A percentile compares a stretch with the other conserved stretches of the same genome.
phyloP scores from a whole-genome alignment of 2,113 vertebrate genomes.

The Gasterosteus aculeatus region DNA sequence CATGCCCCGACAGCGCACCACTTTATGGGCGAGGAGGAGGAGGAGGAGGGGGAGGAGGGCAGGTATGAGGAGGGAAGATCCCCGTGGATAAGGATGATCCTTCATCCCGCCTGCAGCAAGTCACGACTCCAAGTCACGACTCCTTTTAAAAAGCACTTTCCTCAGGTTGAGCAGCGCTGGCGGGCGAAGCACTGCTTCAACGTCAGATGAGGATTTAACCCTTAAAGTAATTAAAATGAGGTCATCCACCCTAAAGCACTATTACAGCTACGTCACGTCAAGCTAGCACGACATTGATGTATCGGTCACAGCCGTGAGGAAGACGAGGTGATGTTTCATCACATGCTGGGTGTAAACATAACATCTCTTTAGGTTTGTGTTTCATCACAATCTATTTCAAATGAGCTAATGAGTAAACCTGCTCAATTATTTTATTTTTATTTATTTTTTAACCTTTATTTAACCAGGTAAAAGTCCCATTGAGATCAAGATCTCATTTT shows the following conservation, averaged over 20 bases:
- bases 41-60: constrained; percentile 23
- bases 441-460: too few relatives aligned
- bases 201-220: background rate
- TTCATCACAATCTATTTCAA: background rate
- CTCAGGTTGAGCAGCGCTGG: background rate
- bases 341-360: background rate
- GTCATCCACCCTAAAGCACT: background rate
- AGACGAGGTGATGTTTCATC: background rate
- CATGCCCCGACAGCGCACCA: constrained; percentile 56
- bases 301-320: background rate
- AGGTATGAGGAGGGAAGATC: constrained; percentile 47
- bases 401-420: background rate
- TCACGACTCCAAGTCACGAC: constrained; percentile 17
- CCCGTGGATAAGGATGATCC: constrained; percentile 21
- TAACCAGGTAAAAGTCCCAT: too few relatives aligned
- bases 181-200: background rate
- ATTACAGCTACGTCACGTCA: background rate
- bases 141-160: constrained; percentile 1
- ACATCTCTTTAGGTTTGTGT: background rate
- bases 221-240: background rate
- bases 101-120: constrained; percentile 14
- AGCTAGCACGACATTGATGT: background rate
- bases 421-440: too few relatives aligned
- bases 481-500: too few relatives aligned
- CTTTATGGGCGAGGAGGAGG: constrained; percentile 16